Base-by-base conservation (phyloP, 2,113 vertebrate genomes). In the Polypterus senegalus region DNA sequence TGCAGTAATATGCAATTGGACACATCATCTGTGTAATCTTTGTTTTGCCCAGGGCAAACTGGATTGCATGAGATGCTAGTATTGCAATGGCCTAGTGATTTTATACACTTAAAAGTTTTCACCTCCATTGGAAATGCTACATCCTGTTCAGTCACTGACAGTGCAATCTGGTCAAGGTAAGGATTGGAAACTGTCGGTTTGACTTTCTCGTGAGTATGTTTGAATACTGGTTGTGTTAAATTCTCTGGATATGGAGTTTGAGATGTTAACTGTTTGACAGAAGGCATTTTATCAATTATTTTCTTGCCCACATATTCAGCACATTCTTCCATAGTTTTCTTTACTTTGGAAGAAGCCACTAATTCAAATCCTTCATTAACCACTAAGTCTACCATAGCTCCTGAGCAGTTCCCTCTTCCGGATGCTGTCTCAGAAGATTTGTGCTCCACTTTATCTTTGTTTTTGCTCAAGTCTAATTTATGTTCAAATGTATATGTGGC, bases 341-440 rank as follows among this genome's bases (percentile, higher is more conserved):
- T 85, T 71, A 84, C 68, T 72, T 83, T 83, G 43, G 85, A 83
- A 58, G 89, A 74, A 2, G 83, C 86, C 70, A 92, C 75, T 7
- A 89, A 71, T 70, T 94, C 89, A 69, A 92, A 95, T 46, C 89
- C 88, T 76, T 97, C 93, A 67, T 77, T 91, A 52, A 93, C 88
- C 61, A 94, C 87, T 70, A 83, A 80, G 66, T 92, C 90, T 59
- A 93, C 88, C 89, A 94, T 84, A 72, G 84, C 87, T 49, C 83
- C 85, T 74, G 92, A 93, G 69, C 93, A 90, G 67, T 73, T 81
- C 56, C 77, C 86, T 63, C 88, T 78, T 69, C 7, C 48, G 27
- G 10, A 43, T 48, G 69, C 60, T 8, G 64, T 58, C 3, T 67
- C 68, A 58, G 44, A 60, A 58, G 51, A 47, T 49, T 61, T 11